A percentile compares a stretch with the other conserved stretches of the same genome.
These are phyloP conservation scores for Oryzias sinensis DNA, from an alignment of 2,797 vertebrate species.

Conservation along the genomic window DNA sequence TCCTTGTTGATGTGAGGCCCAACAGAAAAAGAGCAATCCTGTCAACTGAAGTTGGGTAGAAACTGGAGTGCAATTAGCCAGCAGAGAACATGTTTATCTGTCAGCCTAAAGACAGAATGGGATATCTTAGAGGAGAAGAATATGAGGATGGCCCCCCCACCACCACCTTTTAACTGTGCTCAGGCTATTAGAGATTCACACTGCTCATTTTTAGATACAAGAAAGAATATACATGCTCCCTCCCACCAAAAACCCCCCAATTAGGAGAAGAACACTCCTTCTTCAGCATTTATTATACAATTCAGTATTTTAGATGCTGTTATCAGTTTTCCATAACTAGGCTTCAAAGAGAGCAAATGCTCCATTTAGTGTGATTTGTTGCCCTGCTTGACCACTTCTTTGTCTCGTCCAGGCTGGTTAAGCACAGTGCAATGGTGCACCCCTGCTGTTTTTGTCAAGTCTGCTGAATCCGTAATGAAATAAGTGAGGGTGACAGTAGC, in stretches of 20 bases:
- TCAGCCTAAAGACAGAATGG: constrained; percentile 58
- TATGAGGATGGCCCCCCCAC: too few species aligned
- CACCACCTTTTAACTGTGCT: constrained; percentile 69
- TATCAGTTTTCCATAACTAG: constrained; percentile 92
- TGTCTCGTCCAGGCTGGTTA: constrained; percentile 90
- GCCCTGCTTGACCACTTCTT: constrained; percentile 96
- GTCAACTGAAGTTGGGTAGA: constrained; percentile 56
- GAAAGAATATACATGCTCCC: constrained; percentile 76
- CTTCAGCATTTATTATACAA: constrained; percentile 96
- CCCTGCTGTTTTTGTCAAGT: constrained; percentile 98
- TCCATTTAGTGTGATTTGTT: constrained; percentile 99
- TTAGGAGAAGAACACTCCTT: constrained; percentile 86
- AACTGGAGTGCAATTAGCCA: constrained; percentile 73
- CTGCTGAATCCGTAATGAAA: constrained; percentile 98
- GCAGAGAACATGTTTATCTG: constrained; percentile 68
- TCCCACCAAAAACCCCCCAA: constrained; percentile 82
- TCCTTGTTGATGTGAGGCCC: constrained; percentile 61
- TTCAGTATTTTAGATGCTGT: constrained; percentile 90
- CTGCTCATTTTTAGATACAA: constrained; percentile 81
- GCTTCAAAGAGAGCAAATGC: constrained; percentile 89
- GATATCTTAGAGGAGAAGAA: constrained; percentile 52
- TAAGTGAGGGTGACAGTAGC: constrained; percentile 75
- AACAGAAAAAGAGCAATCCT: constrained; percentile 46
- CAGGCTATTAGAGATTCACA: constrained; percentile 82
- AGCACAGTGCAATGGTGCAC: constrained; percentile 90